A percentile compares a stretch with the other conserved stretches of the same genome.
Conservation (phyloP, 2,113 vertebrate genomes). For the Indicator indicator region DNA sequence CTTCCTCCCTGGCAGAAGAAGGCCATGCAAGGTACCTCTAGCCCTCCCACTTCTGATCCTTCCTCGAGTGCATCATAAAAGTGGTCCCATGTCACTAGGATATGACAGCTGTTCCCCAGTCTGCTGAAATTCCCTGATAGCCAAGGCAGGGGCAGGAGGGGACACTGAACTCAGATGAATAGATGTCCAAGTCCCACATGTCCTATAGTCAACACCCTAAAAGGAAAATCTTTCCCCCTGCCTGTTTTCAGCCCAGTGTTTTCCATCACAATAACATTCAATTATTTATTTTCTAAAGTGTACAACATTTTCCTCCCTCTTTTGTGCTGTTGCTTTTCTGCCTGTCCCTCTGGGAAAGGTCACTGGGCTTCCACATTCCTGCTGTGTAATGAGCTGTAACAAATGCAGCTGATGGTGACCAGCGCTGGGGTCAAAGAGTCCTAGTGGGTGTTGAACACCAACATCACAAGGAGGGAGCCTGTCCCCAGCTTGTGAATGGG, state of each 20-base stretch:
- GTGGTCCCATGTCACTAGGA: background rate
- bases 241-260: background rate
- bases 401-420: background rate
- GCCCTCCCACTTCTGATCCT: background rate
- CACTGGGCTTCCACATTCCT: slow-evolving; percentile 56
- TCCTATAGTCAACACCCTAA: background rate
- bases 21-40: background rate
- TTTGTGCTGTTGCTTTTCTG: slow-evolving; percentile 39
- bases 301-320: slow-evolving; percentile 16
- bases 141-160: background rate
- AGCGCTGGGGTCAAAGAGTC: background rate
- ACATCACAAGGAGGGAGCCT: background rate
- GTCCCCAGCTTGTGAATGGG: background rate
- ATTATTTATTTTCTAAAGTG: slow-evolving; percentile 29
- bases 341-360: slow-evolving; percentile 55
- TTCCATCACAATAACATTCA: slow-evolving; percentile 56
- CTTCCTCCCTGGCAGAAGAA: background rate
- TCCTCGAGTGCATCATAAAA: background rate
- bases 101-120: background rate
- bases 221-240: background rate
- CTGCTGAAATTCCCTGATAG: background rate
- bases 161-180: background rate
- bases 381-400: slow-evolving; percentile 51
- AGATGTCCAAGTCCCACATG: background rate
- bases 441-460: background rate